Conservation (phyloP, 2,888 invertebrate species). For the Agrotis segetum region DNA sequence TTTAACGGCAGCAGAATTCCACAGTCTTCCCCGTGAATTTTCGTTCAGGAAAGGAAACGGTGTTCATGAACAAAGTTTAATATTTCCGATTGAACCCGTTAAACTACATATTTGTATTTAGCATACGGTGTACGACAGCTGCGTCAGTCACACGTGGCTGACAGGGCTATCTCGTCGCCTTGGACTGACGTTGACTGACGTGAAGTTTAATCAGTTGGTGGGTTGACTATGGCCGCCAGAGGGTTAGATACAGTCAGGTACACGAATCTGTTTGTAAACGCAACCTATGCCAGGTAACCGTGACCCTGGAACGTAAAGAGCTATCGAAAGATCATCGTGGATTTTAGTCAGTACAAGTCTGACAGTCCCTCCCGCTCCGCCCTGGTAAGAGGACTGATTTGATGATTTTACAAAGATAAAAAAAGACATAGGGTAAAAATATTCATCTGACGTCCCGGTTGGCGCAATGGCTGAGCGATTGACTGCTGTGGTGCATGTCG, state of each 20-base stretch:
- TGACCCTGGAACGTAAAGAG: too few relatives aligned
- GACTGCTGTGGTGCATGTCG: too few relatives aligned
- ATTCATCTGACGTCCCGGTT: too few relatives aligned
- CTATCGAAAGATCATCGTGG: too few relatives aligned
- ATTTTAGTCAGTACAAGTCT: too few relatives aligned
- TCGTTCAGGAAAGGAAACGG: slow-evolving; percentile 33
- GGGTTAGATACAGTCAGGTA: slow-evolving; percentile 29
- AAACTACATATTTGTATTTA: slow-evolving; percentile 38
- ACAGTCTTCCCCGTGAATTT: neutral
- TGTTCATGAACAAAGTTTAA: slow-evolving; percentile 34
- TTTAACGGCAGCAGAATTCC: neutral
- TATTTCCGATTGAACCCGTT: slow-evolving; percentile 40
- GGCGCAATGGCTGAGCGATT: too few relatives aligned
- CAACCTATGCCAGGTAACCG: too few relatives aligned
- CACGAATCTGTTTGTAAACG: neutral
- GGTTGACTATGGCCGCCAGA: slow-evolving; percentile 24
- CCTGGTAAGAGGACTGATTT: too few relatives aligned
- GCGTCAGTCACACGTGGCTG: slow-evolving; percentile 25
- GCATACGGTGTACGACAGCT: slow-evolving; percentile 12
- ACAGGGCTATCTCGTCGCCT: slow-evolving; percentile 39
- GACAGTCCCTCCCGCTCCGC: too few relatives aligned
- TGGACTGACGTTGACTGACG: slow-evolving; percentile 55
- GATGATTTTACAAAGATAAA: too few relatives aligned
- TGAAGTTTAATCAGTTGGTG: slow-evolving; percentile 57
- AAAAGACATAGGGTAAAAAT: too few relatives aligned